Evolutionary conservation across 2,797 vertebrate species (phyloP), one percentile per base, ranked within the genome.

Genomic region (Acanthurus tractus): DNA sequence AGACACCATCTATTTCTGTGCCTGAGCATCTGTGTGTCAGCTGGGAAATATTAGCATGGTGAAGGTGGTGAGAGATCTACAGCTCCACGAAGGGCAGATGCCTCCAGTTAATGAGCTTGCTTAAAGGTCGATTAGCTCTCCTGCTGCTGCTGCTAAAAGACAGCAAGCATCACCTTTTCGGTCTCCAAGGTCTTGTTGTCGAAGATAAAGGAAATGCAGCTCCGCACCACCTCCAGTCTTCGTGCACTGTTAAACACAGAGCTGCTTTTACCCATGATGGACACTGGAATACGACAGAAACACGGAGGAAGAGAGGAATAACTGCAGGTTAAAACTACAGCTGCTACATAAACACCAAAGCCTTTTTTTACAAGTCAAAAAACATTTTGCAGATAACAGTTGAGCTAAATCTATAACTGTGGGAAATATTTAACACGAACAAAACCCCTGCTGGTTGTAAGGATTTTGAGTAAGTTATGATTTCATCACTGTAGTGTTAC

Each of bases 181-280:
- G 97, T 99, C 91, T 99, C 98, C 93, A 98, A 90, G 84, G 96
- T 97, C 93, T 99, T 99, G 93, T 97, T 99, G 89, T 99, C 97
- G 84, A 99, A 99, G 93, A 99, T 96, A 83, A 96, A 97, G 0
- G 96, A 94, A 88, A 99, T 98, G 94, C 98, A 99, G 85, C 93
- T 97, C 83, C 97, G 96, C 80, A 99, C 97, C 85, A 99, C 98
- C 93, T 99, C 98, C 81, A 99, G 93, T 82, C 98, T 95, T 61
- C 98, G 97, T 76, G 98, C 98, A 71, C 98, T 99, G 95, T 99
- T 99, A 91, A 99, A 99, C 92, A 99, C 95, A 0, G 96, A 96
- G 85, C 92, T 94, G 69, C 87, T 92, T 84, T 97, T 98, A 76
- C 97, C 97, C 93, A 95, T 93, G 90, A 99, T 97, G 46, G 98